Conservation (phyloP, 2,888 invertebrate genomes). For the Caenorhabditis wallacei region DNA sequence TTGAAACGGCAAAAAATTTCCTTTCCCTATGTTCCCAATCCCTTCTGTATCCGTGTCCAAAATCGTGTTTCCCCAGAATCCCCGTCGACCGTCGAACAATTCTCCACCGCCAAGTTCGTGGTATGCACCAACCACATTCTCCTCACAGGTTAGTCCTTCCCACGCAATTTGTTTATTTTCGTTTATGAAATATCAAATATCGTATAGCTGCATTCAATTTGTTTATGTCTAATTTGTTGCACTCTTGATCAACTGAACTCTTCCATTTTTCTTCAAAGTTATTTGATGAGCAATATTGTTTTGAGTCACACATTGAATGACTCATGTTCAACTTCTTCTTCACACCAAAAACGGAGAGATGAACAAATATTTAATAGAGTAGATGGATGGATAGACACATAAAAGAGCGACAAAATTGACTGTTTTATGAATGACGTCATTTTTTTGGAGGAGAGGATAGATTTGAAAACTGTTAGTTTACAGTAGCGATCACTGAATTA, state of each 20-base stretch:
- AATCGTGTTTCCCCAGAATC: constrained; percentile 17
- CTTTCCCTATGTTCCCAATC: not conserved
- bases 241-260: constrained; percentile 38
- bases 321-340: not conserved
- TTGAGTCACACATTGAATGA: not conserved
- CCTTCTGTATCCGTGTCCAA: too few species aligned
- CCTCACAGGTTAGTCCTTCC: constrained; percentile 52
- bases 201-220: not conserved
- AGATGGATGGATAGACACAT: not conserved
- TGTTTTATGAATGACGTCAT: not conserved
- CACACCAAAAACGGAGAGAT: not conserved
- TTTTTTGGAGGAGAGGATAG: too few species aligned
- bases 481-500: too few species aligned
- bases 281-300: not conserved
- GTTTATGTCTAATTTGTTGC: constrained; percentile 3
- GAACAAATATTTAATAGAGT: constrained; percentile 1
- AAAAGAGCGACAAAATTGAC: not conserved
- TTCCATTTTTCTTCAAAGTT: not conserved
- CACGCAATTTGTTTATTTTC: constrained; percentile 20
- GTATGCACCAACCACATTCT: constrained; percentile 68
- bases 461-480: too few species aligned
- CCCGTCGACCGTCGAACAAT: constrained; percentile 49
- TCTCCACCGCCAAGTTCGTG: constrained; percentile 71
- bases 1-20: not conserved
- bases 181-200: constrained; percentile 25